These are phyloP conservation scores for Encarsia formosa DNA, from an alignment of 2,888 invertebrate genomes.

Conservation along the genomic window DNA sequence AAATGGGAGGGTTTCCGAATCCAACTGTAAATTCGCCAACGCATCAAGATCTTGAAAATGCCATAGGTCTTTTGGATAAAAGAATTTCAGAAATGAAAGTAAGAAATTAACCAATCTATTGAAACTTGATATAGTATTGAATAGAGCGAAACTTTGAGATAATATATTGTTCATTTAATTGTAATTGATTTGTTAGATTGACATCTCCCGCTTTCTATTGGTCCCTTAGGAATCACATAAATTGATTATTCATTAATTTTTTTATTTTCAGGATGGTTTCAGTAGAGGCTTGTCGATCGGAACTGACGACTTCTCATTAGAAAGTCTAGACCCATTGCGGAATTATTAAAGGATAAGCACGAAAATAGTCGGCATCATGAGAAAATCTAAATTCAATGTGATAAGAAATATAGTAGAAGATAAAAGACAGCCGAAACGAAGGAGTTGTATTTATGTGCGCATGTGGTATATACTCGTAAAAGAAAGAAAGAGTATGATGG, in stretches of 20 bases:
- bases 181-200: background rate
- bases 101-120: background rate
- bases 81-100: constrained; percentile 86
- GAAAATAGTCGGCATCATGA: constrained; percentile 1
- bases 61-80: constrained; percentile 76
- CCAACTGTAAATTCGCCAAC: constrained; percentile 51
- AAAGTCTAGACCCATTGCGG: constrained; percentile 87
- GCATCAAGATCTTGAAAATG: constrained; percentile 64
- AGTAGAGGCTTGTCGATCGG: constrained; percentile 82
- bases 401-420: constrained; percentile 20
- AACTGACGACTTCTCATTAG: constrained; percentile 90
- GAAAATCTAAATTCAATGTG: constrained; percentile 21
- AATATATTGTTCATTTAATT: background rate
- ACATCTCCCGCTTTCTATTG: background rate
- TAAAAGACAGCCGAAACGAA: too few relatives aligned
- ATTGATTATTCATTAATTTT: too few relatives aligned
- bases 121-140: background rate
- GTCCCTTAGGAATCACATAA: too few relatives aligned
- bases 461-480: constrained; percentile 1
- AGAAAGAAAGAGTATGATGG: constrained; percentile 6
- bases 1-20: constrained; percentile 70
- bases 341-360: constrained; percentile 52
- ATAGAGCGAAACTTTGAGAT: background rate
- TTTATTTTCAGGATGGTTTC: constrained; percentile 87
- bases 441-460: too few relatives aligned